Evolutionary conservation across 1,140 invertebrate genomes (phyloP), one percentile per base, ranked within the genome.

Genomic region (Ceratosolen fusciceps): DNA sequence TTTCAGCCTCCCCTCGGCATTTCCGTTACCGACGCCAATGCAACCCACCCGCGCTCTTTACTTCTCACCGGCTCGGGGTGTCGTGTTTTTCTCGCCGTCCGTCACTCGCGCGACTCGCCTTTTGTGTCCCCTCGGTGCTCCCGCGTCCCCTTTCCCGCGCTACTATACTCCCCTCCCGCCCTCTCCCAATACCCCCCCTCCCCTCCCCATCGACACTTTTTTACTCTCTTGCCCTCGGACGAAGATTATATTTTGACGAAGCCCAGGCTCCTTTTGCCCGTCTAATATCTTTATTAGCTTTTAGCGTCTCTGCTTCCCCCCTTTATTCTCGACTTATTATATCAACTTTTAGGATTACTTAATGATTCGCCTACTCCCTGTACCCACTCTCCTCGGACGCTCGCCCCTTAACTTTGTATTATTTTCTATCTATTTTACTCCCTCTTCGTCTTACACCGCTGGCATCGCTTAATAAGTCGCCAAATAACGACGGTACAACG

Each of bases 1-100:
- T 68, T 68, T 21, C n/a, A 0, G 19, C 3, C 19, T 9, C 26
- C 26, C 39, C n/a, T 14, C 24, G n/a, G 34, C 21, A 71, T 60
- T 21, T 34, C 12, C 39, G 12, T 43, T 43, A 43, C 12, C 39
- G 12, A 5, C 39, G 5, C 12, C 39, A n/a, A n/a, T n/a, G n/a
- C 39, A 43, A 5, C 39, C 39, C 39, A 5, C 5, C 60, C 31
- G 1, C 2, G 2, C n/a, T 21, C 34, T 47, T 68, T 67, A 14
- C 29, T 60, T 29, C 34, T 49, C 43, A 14, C n/a, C 54, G 12
- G 7, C 19, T n/a, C 24, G 24, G n/a, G 12, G 12, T 26, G 26
- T 62, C 62, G 60, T 24, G 74, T 54, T 58, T 76, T 76, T 68
- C 47, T 68, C 74, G 47, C 26, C 74, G 31, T 76, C 31, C 62